phyloP scores from a whole-genome alignment of 2,888 invertebrate genomes.

The Ichneumon xanthorius region DNA sequence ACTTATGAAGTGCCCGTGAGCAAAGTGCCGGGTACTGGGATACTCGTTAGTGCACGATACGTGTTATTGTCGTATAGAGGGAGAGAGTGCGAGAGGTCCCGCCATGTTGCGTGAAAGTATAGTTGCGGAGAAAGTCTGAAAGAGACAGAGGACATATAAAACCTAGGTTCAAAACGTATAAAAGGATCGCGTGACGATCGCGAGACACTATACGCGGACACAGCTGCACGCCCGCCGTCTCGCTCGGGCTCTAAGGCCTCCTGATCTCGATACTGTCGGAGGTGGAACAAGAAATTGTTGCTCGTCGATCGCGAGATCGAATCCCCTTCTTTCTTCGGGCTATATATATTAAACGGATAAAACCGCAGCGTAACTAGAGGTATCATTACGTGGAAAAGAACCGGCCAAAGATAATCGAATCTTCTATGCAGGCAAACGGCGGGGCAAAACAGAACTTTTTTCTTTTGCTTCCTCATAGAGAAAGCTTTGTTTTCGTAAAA shows the following conservation, averaged over 20 bases:
- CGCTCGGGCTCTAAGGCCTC: not conserved
- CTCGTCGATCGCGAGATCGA: slow-evolving; percentile 9
- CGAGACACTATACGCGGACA: slow-evolving; percentile 2
- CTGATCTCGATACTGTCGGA: slow-evolving; percentile 1
- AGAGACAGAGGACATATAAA: slow-evolving; percentile 15
- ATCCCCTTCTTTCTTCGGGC: not conserved
- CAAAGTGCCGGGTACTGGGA: slow-evolving; percentile 62
- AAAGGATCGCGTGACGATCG: slow-evolving; percentile 66
- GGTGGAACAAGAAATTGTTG: slow-evolving; percentile 14
- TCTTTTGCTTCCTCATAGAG: too few relatives aligned
- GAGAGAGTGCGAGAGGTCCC: not conserved
- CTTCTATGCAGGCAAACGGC: not conserved
- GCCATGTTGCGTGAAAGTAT: slow-evolving; percentile 51
- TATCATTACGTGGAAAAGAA: not conserved
- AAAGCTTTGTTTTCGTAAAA: too few relatives aligned
- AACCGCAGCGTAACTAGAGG: not conserved
- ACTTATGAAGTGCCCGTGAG: slow-evolving; percentile 58
- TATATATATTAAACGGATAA: not conserved
- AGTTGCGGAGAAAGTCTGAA: slow-evolving; percentile 2
- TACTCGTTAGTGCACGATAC: slow-evolving; percentile 65
- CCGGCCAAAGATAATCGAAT: not conserved
- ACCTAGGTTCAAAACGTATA: slow-evolving; percentile 1
- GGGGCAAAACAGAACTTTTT: too few relatives aligned
- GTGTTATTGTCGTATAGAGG: slow-evolving; percentile 61
- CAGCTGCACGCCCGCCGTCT: slow-evolving; percentile 19